Conservation (phyloP, 2,888 invertebrate genomes). For the Ischnus inquisitorius region DNA sequence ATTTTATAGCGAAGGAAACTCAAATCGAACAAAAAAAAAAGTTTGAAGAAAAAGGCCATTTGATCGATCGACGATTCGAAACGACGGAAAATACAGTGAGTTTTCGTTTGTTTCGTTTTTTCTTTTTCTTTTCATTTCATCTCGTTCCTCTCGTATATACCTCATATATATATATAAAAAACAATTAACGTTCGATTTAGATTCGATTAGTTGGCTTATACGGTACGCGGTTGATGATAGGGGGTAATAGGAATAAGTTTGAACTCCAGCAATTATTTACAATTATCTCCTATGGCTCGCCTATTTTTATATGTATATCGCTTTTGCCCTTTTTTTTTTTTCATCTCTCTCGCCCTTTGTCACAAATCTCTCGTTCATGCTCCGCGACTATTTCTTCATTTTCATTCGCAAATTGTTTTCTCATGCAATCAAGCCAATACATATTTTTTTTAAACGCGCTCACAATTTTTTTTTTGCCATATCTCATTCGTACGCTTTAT, state of each 20-base stretch:
- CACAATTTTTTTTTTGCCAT: not conserved
- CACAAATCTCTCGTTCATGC: constrained; percentile 26
- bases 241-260: constrained; percentile 84
- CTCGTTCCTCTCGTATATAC: constrained; percentile 69
- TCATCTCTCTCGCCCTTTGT: constrained; percentile 48
- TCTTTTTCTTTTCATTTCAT: constrained; percentile 63
- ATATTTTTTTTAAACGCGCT: not conserved
- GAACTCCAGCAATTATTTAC: constrained; percentile 84
- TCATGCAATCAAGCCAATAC: not conserved
- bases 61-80: constrained; percentile 50
- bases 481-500: not conserved
- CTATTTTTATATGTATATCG: constrained; percentile 67
- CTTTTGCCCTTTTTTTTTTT: constrained; percentile 57
- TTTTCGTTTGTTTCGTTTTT: constrained; percentile 38
- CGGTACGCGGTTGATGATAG: constrained; percentile 71
- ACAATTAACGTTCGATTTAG: constrained; percentile 73
- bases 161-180: constrained; percentile 74
- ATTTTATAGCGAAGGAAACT: constrained; percentile 41
- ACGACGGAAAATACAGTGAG: constrained; percentile 62
- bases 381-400: not conserved
- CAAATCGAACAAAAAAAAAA: constrained; percentile 22
- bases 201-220: constrained; percentile 72
- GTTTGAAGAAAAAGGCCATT: constrained; percentile 19
- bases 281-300: constrained; percentile 78
- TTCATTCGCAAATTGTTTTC: not conserved